Evolutionary conservation across 2,888 invertebrate genomes (phyloP).

Genomic region (Aricia artaxerxes): DNA sequence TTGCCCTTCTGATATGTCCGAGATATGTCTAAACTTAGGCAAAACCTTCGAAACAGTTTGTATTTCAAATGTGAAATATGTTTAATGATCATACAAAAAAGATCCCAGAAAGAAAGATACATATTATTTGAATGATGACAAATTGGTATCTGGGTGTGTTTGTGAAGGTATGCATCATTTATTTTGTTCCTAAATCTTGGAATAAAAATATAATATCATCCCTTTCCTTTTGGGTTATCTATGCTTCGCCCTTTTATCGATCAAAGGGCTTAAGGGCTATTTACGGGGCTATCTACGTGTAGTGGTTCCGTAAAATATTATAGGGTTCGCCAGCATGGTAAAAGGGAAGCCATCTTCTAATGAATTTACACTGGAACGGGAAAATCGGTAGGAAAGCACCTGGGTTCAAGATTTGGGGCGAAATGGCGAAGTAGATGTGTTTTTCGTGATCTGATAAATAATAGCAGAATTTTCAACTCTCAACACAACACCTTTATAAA

Average conservation of each 20-base stretch:
- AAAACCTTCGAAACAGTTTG: too few relatives aligned
- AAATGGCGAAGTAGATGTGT: background rate
- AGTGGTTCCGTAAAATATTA: conserved; percentile 5
- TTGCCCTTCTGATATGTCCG: too few relatives aligned
- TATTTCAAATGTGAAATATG: too few relatives aligned
- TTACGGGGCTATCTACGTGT: conserved; percentile 13
- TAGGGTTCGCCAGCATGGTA: background rate
- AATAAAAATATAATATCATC: background rate
- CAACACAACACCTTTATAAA: too few relatives aligned
- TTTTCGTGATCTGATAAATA: too few relatives aligned
- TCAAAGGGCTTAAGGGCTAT: conserved; percentile 16
- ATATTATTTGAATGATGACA: background rate
- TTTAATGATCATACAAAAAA: background rate
- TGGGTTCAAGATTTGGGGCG: background rate
- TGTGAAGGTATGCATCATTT: background rate
- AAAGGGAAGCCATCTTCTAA: background rate
- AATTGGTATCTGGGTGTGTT: background rate
- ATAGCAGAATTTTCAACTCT: too few relatives aligned
- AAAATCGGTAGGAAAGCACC: background rate
- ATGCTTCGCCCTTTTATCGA: conserved; percentile 15
- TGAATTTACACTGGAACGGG: background rate
- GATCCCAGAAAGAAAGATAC: background rate
- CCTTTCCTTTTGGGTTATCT: conserved; percentile 3
- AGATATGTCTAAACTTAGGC: too few relatives aligned
- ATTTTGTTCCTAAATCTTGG: background rate